Conservation (phyloP, 2,888 invertebrate genomes). For the Suillia variegata region DNA sequence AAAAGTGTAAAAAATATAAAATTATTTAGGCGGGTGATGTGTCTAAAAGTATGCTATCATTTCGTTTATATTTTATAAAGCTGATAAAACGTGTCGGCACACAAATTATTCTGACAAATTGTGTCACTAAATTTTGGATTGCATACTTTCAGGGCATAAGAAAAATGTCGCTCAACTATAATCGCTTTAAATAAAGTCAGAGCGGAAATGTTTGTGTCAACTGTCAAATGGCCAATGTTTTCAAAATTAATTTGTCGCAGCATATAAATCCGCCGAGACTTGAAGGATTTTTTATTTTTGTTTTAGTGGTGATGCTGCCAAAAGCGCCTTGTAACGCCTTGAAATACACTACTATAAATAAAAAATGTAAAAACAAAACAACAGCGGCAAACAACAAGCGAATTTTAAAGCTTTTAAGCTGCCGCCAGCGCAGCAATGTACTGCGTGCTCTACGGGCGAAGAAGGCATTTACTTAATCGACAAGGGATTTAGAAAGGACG, state of each 20-base stretch:
- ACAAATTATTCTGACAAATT: too few relatives aligned
- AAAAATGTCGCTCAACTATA: too few relatives aligned
- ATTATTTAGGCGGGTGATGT: too few relatives aligned
- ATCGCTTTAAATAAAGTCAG: too few relatives aligned
- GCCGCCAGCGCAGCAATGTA: conserved; percentile 48
- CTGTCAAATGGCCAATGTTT: not conserved
- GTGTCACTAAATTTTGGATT: too few relatives aligned
- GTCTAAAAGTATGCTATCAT: too few relatives aligned
- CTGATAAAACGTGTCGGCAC: too few relatives aligned
- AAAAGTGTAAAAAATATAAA: too few relatives aligned
- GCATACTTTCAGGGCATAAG: too few relatives aligned
- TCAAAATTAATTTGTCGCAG: not conserved
- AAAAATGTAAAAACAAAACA: not conserved
- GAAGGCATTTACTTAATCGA: conserved; percentile 57
- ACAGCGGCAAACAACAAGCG: conserved; percentile 36
- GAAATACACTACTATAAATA: not conserved
- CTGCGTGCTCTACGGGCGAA: conserved; percentile 30
- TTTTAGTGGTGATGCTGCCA: not conserved
- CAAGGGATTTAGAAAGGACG: conserved; percentile 45
- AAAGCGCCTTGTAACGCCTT: not conserved
- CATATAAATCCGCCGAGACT: not conserved
- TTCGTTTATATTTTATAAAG: too few relatives aligned
- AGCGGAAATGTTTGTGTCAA: conserved; percentile 10
- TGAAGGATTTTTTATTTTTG: not conserved
- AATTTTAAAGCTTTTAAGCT: conserved; percentile 51